Evolutionary conservation across 2,888 invertebrate genomes (phyloP), one percentile per base, ranked within the genome.

Genomic region (Autographa pulchrina): DNA sequence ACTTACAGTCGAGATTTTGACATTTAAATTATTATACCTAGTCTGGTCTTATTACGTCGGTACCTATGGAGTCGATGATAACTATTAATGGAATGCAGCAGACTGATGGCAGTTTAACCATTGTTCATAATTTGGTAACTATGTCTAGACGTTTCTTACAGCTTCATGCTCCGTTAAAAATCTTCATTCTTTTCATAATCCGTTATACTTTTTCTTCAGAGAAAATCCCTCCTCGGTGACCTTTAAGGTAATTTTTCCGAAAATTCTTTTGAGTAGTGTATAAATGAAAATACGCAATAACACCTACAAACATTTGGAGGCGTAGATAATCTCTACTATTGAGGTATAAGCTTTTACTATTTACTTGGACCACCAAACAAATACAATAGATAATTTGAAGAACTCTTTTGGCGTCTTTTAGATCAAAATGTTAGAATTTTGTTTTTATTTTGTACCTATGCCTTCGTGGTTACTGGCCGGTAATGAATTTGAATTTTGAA

Each of bases 11-110:
- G 7, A 43, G 43, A 48, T n/a, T 48, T 48, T 48, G n/a, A 48
- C 6, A 7, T 48, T 48, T 16, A 48, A n/a, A 48, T 48, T n/a
- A n/a, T 38, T 48, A n/a, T n/a, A 7, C 7, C 5, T 16, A 48
- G 6, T 7, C 7, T 2, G 8, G 7, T n/a, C 3, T 14, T n/a
- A n/a, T 48, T n/a, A n/a, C n/a, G 1, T n/a, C n/a, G 48, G 48
- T 48, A 48, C n/a, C 48, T 48, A 48, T 48, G n/a, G 48, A 48
- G 48, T 48, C 7, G 48, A 48, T n/a, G 48, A 48, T 48, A 48
- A 48, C 48, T n/a, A n/a, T 48, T 14, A 43, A 43, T 14, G 43
- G 14, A 43, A 43, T 48, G 48, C 48, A 48, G n/a, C 48, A 48
- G 48, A 48, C 48, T 48, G 48, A 48, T n/a, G 48, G 48, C 48